These are phyloP conservation scores for Halisarca cf. caerulea DNA, from an alignment of 37 sponge, comb jelly and placozoan genomes.

Conservation along the genomic window DNA sequence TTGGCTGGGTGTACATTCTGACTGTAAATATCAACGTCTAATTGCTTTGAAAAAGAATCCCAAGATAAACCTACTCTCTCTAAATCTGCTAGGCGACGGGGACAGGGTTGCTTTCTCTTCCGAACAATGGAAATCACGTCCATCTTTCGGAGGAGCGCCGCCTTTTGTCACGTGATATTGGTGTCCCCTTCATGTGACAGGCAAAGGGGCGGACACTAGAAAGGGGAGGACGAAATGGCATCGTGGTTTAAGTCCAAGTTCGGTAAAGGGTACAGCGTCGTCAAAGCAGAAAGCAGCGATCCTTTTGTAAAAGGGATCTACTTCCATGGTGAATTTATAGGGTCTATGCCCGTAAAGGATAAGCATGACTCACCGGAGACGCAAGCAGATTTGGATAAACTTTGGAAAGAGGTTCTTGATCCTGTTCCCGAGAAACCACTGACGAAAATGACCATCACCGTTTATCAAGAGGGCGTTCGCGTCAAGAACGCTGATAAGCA, in stretches of 20 bases:
- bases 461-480: slow-evolving; percentile 42
- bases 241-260: slow-evolving; percentile 9
- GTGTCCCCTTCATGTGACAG: neutral
- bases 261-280: slow-evolving; percentile 40
- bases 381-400: slow-evolving; percentile 26
- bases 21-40: neutral
- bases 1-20: neutral
- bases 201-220: neutral
- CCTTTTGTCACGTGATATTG: neutral
- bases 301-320: slow-evolving; percentile 74
- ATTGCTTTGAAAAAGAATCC: neutral
- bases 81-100: neutral
- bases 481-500: slow-evolving; percentile 59
- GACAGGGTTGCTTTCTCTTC: slow-evolving; percentile 3
- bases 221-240: neutral
- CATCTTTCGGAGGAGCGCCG: neutral
- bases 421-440: slow-evolving; percentile 7
- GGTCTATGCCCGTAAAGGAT: slow-evolving; percentile 35
- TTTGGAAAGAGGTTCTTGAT: slow-evolving; percentile 24
- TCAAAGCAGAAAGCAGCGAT: slow-evolving; percentile 53
- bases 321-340: slow-evolving; percentile 65
- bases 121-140: neutral
- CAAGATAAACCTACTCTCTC: neutral
- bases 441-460: slow-evolving; percentile 39
- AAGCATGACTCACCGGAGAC: slow-evolving; percentile 45